A percentile compares a stretch with the other conserved stretches of the same genome.
Conservation (phyloP, 2,797 vertebrate genomes). For the Spinus pinus region DNA sequence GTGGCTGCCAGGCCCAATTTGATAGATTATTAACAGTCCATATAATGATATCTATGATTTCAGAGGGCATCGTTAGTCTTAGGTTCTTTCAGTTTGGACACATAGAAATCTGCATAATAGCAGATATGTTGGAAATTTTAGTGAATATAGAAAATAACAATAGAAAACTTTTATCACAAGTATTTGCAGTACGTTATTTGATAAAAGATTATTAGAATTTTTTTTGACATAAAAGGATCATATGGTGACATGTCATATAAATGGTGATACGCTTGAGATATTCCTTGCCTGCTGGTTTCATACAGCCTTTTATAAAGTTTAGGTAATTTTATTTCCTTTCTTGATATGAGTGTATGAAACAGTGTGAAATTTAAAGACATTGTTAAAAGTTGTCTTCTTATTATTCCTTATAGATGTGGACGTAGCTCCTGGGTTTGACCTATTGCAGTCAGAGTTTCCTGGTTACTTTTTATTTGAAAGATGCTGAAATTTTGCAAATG, state of each 20-base stretch:
- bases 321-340: not conserved
- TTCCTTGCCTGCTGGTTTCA: not conserved
- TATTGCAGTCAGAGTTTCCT: not conserved
- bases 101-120: not conserved
- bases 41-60: not conserved
- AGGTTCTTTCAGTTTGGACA: not conserved
- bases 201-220: not conserved
- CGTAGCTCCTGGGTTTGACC: accelerated
- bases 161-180: not conserved
- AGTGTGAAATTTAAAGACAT: not conserved
- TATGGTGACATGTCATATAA: not conserved
- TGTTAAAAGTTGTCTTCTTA: not conserved
- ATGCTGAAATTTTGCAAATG: not conserved
- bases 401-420: not conserved
- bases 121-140: not conserved
- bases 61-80: not conserved
- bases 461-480: not conserved
- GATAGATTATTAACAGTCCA: not conserved
- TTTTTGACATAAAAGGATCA: not conserved
- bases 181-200: not conserved
- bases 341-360: not conserved
- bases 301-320: not conserved
- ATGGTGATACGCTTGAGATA: not conserved
- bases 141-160: not conserved
- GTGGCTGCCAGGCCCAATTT: not conserved